phyloP scores from a whole-genome alignment of 2,113 vertebrate species.

The Electrona antarctica region DNA sequence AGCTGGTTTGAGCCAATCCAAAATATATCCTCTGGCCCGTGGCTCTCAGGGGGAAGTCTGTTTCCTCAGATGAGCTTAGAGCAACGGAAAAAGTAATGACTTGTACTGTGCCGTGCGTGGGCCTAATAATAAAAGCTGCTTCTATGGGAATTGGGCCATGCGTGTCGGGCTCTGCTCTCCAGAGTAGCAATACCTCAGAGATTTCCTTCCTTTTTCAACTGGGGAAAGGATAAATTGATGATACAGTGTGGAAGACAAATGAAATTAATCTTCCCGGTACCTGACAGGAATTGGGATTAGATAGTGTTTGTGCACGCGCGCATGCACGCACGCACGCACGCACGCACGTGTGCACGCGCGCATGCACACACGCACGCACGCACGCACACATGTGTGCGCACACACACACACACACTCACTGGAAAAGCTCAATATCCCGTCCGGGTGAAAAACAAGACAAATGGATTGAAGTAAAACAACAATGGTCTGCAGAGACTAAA shows the following conservation, averaged over 20 bases:
- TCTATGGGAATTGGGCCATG: slow-evolving; percentile 81
- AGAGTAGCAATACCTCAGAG: slow-evolving; percentile 76
- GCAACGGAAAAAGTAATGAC: slow-evolving; percentile 83
- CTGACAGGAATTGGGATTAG: slow-evolving; percentile 75
- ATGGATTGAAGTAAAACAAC: slow-evolving; percentile 64
- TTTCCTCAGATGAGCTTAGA: slow-evolving; percentile 80
- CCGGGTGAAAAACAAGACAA: slow-evolving; percentile 58
- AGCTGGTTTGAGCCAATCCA: slow-evolving; percentile 72
- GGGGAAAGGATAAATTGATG: slow-evolving; percentile 82
- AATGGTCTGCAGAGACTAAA: slow-evolving; percentile 42
- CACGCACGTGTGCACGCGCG: slow-evolving; percentile 4
- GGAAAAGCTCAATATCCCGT: slow-evolving; percentile 63
- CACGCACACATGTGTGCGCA: slow-evolving; percentile 9
- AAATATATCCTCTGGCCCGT: slow-evolving; percentile 71
- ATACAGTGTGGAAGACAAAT: slow-evolving; percentile 80
- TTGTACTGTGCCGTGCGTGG: slow-evolving; percentile 73
- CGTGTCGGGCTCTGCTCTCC: slow-evolving; percentile 75
- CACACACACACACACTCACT: slow-evolving; percentile 2
- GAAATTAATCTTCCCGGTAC: slow-evolving; percentile 80
- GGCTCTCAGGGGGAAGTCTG: slow-evolving; percentile 72
- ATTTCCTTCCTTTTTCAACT: slow-evolving; percentile 60
- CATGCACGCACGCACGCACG: background rate
- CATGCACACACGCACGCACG: slow-evolving; percentile 5
- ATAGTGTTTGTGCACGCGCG: slow-evolving; percentile 19
- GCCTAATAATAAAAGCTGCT: slow-evolving; percentile 83